These are phyloP conservation scores for Lepidostoma basale DNA, from an alignment of 1,140 invertebrate genomes.

Conservation along the genomic window DNA sequence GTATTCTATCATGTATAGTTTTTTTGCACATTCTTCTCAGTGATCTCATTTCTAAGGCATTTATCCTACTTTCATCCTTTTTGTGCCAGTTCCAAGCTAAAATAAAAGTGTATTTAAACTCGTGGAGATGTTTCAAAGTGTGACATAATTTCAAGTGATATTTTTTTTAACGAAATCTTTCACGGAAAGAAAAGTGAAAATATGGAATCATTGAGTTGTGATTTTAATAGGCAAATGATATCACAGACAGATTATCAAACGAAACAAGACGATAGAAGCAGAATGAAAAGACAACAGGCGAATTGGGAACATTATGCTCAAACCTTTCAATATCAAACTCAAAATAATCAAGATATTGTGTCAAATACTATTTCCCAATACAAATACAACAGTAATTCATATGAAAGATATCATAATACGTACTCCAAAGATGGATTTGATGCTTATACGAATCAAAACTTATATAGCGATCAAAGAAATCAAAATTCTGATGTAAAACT, in stretches of 20 bases:
- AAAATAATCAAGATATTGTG: not conserved
- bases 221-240: conserved; percentile 21
- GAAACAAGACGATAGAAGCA: not conserved
- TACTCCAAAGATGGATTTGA: not conserved
- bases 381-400: too few species aligned
- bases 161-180: not conserved
- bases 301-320: conserved; percentile 8
- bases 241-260: conserved; percentile 19
- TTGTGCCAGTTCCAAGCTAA: too few species aligned
- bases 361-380: too few species aligned
- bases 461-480: not conserved
- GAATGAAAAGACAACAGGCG: not conserved
- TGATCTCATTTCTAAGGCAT: too few species aligned
- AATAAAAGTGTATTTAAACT: too few species aligned
- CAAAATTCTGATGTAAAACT: not conserved
- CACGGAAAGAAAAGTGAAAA: not conserved
- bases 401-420: too few species aligned
- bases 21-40: not conserved
- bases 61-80: too few species aligned
- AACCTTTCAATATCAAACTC: not conserved
- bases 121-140: not conserved
- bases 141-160: not conserved
- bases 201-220: conserved; percentile 29
- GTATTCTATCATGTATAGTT: too few species aligned
- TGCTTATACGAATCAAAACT: not conserved